Conservation (phyloP, 2,797 vertebrate genomes). For the Distichodus sexfasciatus region DNA sequence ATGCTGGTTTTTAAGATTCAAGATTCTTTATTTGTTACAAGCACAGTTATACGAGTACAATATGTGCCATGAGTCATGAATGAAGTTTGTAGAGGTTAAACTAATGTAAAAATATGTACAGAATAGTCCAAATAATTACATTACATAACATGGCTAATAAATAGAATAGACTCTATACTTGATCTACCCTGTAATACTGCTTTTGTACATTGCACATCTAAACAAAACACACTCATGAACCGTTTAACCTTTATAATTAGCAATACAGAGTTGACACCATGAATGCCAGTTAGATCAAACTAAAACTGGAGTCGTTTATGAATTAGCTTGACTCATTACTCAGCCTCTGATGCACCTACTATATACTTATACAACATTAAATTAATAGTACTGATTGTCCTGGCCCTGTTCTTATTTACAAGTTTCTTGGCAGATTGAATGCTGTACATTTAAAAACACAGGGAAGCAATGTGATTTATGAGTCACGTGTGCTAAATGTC, state of each 20-base stretch:
- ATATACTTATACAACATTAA: no score
- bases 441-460: not conserved
- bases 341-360: not conserved
- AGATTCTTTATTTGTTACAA: no score
- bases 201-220: not conserved
- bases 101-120: no score
- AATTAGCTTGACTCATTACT: not conserved
- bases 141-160: no score
- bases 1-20: no score
- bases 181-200: not conserved
- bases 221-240: not conserved
- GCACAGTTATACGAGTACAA: no score
- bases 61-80: no score
- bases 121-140: no score
- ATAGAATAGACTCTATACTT: not conserved
- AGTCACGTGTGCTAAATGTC: slow-evolving; percentile 12
- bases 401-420: not conserved
- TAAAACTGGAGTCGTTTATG: not conserved
- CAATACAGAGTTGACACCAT: not conserved
- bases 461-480: no score
- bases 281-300: not conserved
- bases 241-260: not conserved
- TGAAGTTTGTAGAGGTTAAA: no score
- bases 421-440: not conserved
- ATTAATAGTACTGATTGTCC: no score